A percentile compares a stretch with the other conserved stretches of the same genome.
phyloP scores from a whole-genome alignment of 1,140 invertebrate species.

The Olivierus martensii region DNA sequence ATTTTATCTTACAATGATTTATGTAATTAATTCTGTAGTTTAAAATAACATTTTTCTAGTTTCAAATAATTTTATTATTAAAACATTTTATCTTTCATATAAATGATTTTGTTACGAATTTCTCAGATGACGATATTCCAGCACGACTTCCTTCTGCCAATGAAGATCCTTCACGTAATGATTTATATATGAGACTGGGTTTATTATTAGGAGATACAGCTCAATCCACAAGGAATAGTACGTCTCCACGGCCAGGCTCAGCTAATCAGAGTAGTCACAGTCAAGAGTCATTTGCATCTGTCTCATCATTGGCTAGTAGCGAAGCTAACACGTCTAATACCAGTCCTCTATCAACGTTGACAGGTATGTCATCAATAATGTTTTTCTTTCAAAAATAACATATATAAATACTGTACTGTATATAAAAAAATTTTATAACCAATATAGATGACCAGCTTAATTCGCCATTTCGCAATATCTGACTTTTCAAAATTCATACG shows the following conservation, averaged over 20 bases:
- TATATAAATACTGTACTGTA: no score
- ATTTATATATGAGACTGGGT: conserved; percentile 72
- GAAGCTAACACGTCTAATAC: conserved; percentile 64
- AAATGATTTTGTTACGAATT: no score
- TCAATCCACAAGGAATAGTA: conserved; percentile 1
- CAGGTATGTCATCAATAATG: conserved; percentile 43
- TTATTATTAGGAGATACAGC: conserved; percentile 52
- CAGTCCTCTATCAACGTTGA: conserved; percentile 73
- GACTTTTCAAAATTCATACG: no score
- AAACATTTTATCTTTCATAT: no score
- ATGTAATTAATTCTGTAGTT: no score
- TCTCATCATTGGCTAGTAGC: conserved; percentile 55
- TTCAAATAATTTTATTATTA: no score
- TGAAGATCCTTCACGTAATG: conserved; percentile 34
- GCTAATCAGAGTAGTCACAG: conserved; percentile 22
- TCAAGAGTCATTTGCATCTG: conserved; percentile 43
- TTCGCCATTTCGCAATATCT: no score
- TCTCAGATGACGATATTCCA: neutral
- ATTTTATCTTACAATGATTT: no score
- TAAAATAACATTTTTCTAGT: no score
- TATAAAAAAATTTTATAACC: no score
- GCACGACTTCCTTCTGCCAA: neutral
- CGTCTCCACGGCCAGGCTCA: conserved; percentile 13
- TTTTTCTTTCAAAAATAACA: no score
- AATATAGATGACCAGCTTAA: no score